phyloP scores from a whole-genome alignment of 2,888 invertebrate genomes.

The Phalangium opilio region DNA sequence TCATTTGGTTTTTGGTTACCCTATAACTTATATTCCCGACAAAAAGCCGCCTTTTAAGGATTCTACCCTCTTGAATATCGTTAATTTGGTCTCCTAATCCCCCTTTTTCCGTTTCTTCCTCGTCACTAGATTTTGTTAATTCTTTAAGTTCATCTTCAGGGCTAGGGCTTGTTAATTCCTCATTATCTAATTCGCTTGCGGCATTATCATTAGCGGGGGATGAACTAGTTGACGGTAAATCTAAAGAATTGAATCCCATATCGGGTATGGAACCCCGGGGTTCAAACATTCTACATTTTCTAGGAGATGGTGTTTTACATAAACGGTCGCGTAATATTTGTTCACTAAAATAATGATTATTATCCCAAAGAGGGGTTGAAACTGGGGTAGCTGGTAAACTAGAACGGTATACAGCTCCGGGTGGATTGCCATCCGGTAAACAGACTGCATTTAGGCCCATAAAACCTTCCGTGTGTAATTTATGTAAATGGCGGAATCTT shows the following conservation, averaged over 20 bases:
- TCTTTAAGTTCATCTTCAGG: background rate
- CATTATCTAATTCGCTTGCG: background rate
- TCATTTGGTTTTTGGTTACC: constrained; percentile 3
- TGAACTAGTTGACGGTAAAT: constrained; percentile 14
- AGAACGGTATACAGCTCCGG: constrained; percentile 22
- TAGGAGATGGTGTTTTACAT: constrained; percentile 22
- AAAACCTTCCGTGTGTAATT: constrained; percentile 21
- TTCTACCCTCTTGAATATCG: constrained; percentile 3
- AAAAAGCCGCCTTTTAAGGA: constrained; percentile 15
- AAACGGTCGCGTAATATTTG: constrained; percentile 21
- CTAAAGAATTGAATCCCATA: constrained; percentile 15
- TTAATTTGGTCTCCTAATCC: background rate
- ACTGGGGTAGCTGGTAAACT: constrained; percentile 23
- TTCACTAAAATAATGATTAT: constrained; percentile 21
- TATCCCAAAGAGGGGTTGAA: constrained; percentile 21
- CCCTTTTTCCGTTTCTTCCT: constrained; percentile 9
- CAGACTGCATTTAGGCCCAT: constrained; percentile 22
- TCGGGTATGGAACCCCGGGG: constrained; percentile 16
- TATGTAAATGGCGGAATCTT: constrained; percentile 21
- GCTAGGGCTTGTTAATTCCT: constrained; percentile 3
- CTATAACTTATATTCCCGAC: constrained; percentile 19
- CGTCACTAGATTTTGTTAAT: constrained; percentile 6
- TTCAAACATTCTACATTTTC: constrained; percentile 20
- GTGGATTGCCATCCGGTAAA: constrained; percentile 19
- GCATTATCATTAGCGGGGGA: constrained; percentile 16